Conservation (phyloP, 2,888 invertebrate genomes). For the Clusia tigrina region DNA sequence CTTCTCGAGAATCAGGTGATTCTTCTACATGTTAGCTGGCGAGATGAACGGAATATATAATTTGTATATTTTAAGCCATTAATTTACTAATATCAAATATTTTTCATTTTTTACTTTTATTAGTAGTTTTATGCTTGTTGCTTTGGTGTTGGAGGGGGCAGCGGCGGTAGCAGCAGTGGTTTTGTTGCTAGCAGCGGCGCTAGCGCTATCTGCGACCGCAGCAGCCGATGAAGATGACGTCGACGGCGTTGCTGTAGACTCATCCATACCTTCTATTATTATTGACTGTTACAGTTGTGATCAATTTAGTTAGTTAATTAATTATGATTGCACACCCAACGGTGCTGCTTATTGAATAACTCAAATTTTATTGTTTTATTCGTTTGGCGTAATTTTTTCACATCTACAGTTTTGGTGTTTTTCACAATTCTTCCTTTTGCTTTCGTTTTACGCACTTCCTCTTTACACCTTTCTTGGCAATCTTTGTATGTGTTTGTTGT, state of each 20-base stretch:
- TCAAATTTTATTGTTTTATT: not conserved
- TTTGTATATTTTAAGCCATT: no score
- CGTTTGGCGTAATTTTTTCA: not conserved
- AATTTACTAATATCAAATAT: no score
- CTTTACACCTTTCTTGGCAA: not conserved
- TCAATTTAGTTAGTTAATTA: not conserved
- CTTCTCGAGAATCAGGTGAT: no score
- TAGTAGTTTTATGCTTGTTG: conserved; percentile 45
- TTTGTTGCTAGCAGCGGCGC: conserved; percentile 42
- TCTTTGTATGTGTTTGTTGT: not conserved
- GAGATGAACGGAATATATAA: no score
- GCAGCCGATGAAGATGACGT: conserved; percentile 43
- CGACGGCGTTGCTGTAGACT: conserved; percentile 44
- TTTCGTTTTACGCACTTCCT: not conserved
- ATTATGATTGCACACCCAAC: not conserved
- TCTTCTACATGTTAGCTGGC: no score
- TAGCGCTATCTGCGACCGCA: conserved; percentile 50
- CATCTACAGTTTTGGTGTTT: not conserved
- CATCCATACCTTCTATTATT: conserved; percentile 50
- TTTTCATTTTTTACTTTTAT: no score
- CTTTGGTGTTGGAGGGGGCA: conserved; percentile 17
- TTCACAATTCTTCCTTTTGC: not conserved
- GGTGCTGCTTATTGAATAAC: not conserved
- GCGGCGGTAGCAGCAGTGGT: conserved; percentile 31
- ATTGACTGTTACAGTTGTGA: not conserved